Evolutionary conservation across 2,797 vertebrate species (phyloP).

Genomic region (Anguilla marmorata): DNA sequence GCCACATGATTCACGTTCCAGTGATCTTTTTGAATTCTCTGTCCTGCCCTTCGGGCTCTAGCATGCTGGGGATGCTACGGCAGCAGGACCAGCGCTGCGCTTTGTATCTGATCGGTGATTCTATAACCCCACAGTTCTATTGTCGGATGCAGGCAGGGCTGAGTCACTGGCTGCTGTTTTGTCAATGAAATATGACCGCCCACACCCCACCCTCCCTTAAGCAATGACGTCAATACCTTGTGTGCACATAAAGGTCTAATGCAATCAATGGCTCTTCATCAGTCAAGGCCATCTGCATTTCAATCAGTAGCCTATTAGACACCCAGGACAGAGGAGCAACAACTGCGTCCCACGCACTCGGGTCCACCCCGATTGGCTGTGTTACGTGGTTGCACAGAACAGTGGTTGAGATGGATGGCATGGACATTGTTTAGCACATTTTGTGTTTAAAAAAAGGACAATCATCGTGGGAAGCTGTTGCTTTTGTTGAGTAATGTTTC

Average conservation of each 20-base stretch:
- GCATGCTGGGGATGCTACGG: not conserved
- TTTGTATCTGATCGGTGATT: not conserved
- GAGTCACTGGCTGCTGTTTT: slow-evolving; percentile 6
- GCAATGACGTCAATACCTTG: slow-evolving; percentile 42
- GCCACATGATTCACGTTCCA: not conserved
- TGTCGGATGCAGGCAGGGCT: not conserved
- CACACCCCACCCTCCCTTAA: not conserved
- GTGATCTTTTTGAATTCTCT: not conserved
- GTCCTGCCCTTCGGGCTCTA: not conserved
- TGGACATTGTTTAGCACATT: not conserved
- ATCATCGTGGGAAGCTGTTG: slow-evolving; percentile 28
- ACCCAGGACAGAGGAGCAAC: not conserved
- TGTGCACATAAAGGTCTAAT: slow-evolving; percentile 39
- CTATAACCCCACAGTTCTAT: slow-evolving; percentile 7
- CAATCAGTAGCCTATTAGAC: slow-evolving; percentile 20
- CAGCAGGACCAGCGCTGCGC: not conserved
- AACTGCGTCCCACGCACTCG: not conserved
- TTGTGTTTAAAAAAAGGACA: not conserved
- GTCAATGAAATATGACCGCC: not conserved
- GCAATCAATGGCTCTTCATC: slow-evolving; percentile 40
- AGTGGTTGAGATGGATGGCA: not conserved
- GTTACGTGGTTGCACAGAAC: not conserved
- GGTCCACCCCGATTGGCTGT: not conserved
- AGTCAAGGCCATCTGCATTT: slow-evolving; percentile 38
- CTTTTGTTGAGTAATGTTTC: not conserved